Conservation (phyloP, 1,140 invertebrate genomes). For the Thereuonema tuberculata region DNA sequence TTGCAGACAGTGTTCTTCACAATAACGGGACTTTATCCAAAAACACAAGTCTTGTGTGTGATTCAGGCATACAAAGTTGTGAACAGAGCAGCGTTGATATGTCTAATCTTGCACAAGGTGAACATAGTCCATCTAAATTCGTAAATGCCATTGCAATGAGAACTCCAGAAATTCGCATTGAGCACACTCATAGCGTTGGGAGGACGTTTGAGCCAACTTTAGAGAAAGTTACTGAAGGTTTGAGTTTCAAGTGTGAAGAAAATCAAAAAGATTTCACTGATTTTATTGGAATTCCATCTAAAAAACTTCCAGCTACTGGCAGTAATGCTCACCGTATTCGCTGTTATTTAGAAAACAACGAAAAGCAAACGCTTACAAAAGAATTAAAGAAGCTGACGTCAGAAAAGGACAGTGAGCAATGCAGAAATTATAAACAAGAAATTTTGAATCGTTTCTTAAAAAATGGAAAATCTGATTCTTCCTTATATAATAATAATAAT, state of each 20-base stretch:
- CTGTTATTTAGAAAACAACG: too few species aligned
- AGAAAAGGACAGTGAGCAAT: background rate
- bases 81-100: background rate
- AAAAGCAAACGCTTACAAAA: background rate
- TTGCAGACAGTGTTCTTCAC: background rate
- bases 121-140: background rate
- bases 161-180: too few species aligned
- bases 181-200: too few species aligned
- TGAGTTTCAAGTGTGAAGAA: background rate
- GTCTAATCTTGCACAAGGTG: background rate
- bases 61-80: slow-evolving; percentile 7
- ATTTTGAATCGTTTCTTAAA: background rate
- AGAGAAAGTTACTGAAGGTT: background rate
- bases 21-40: background rate
- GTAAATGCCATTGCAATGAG: background rate
- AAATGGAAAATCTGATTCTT: background rate
- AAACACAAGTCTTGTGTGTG: background rate
- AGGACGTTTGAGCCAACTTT: too few species aligned
- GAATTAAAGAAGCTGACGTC: background rate
- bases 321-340: too few species aligned
- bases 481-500: background rate
- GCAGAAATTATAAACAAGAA: background rate
- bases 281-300: background rate
- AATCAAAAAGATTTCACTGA: background rate
- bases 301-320: too few species aligned